phyloP scores from a whole-genome alignment of 2,797 vertebrate species.

The Pteropus rufus region DNA sequence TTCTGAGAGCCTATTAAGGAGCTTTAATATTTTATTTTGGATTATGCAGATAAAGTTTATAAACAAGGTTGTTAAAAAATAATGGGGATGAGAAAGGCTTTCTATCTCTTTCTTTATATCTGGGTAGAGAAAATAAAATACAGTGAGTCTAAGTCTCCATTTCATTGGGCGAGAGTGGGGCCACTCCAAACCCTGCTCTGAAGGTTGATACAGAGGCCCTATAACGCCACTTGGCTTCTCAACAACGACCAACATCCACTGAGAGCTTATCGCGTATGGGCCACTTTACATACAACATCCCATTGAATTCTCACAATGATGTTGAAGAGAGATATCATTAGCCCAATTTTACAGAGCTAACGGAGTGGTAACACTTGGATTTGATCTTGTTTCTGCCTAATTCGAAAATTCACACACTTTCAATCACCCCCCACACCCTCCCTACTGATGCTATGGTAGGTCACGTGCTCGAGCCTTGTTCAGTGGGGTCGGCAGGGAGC shows the following conservation, averaged over 20 bases:
- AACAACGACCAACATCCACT: neutral
- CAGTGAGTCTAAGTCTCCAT: neutral
- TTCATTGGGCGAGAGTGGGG: neutral
- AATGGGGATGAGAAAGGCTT: conserved; percentile 49
- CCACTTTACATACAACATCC: neutral
- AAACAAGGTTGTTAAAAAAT: conserved; percentile 70
- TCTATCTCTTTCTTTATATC: conserved; percentile 40
- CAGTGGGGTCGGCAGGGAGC: neutral
- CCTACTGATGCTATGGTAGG: neutral
- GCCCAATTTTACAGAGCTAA: neutral
- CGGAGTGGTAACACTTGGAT: neutral
- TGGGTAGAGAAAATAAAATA: conserved; percentile 13
- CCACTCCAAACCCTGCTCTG: neutral
- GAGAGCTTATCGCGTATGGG: neutral
- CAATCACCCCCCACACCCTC: neutral
- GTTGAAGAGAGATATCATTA: neutral
- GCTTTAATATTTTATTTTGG: conserved; percentile 82
- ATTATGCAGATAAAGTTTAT: conserved; percentile 67
- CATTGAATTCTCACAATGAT: neutral
- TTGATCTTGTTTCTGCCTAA: neutral
- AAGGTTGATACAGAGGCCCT: neutral
- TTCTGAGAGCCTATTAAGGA: conserved; percentile 70
- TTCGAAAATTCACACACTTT: neutral
- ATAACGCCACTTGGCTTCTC: neutral
- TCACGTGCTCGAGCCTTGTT: neutral